Base-by-base conservation (phyloP, 2,797 vertebrate genomes). In the Schizopygopsis pylzovi region DNA sequence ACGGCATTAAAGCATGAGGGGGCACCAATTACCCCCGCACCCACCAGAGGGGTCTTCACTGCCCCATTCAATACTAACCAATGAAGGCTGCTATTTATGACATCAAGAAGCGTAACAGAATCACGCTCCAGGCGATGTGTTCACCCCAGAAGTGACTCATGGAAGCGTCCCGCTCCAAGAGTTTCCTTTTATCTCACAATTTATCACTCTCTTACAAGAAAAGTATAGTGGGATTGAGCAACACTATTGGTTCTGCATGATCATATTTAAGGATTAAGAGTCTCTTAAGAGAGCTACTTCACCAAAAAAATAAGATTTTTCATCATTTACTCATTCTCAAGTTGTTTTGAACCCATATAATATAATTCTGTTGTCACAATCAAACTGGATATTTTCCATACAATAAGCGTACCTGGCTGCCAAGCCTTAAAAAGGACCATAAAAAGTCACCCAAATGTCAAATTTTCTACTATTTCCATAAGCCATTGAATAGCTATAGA, bases 51-150 rank as follows among this genome's bases (percentile, higher is more conserved):
- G 72, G 72, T 43, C 75, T 52, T 77, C 84, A 77, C 54, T 49
- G 79, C 56, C 65, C 70, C 85, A 82, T 89, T 89, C 85, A 86
- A 79, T 83, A 73, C 77, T 2, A 77, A 85, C 59, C 15, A 87
- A 80, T 84, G 43, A 83, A 87, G 56, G 75, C 47, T 54, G 81
- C 59, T 77, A 88, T 89, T 84, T 68, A 87, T 79, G 86, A 84
- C 73, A 79, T 72, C 49, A 41, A 49, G 13, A 78, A 59, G 61
- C 59, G 84, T 63, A 82, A 72, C 68, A 85, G 43, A 59, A 65
- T 28, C 54, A 79, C 20, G 68, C 71, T 80, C 37, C 33, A 75
- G 71, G 76, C 13, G 43, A 83, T 12, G 25, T 25, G 75, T 75
- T 81, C 71, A 56, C 25, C 67, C 59, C 39, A 54, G 20, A 25